phyloP scores from a whole-genome alignment of 1,140 invertebrate genomes.

The Gryllus bimaculatus region DNA sequence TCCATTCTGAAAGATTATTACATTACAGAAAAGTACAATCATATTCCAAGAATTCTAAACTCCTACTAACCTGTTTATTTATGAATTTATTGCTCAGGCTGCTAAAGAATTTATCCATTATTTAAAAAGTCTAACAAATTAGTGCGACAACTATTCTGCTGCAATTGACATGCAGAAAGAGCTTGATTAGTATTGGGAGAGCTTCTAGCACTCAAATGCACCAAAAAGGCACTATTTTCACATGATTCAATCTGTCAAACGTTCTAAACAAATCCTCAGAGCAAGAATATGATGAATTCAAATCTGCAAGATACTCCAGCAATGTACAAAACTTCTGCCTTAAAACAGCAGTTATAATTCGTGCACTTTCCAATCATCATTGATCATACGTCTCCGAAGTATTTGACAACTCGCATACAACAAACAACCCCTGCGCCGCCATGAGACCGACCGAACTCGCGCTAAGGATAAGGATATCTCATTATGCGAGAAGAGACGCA shows the following conservation, averaged over 20 bases:
- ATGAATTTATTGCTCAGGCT: constrained; percentile 40
- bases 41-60: constrained; percentile 8
- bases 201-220: not conserved
- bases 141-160: too few species aligned
- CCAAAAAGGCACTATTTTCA: not conserved
- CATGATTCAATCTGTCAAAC: not conserved
- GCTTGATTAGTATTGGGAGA: not conserved
- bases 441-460: not conserved
- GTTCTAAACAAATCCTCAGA: not conserved
- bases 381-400: too few species aligned
- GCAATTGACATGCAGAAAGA: too few species aligned
- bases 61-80: constrained; percentile 40
- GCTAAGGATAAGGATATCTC: too few species aligned
- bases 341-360: not conserved
- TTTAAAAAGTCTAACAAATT: not conserved
- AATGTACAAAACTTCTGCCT: not conserved
- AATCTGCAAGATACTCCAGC: not conserved
- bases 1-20: not conserved
- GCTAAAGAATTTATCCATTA: constrained; percentile 41
- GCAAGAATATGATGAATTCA: too few species aligned
- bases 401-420: too few species aligned
- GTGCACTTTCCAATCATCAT: not conserved
- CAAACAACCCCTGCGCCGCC: not conserved
- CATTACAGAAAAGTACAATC: constrained; percentile 7
- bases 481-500: too few species aligned